Evolutionary conservation across 2,113 vertebrate genomes (phyloP).

Genomic region (Lucifuga dentata): DNA sequence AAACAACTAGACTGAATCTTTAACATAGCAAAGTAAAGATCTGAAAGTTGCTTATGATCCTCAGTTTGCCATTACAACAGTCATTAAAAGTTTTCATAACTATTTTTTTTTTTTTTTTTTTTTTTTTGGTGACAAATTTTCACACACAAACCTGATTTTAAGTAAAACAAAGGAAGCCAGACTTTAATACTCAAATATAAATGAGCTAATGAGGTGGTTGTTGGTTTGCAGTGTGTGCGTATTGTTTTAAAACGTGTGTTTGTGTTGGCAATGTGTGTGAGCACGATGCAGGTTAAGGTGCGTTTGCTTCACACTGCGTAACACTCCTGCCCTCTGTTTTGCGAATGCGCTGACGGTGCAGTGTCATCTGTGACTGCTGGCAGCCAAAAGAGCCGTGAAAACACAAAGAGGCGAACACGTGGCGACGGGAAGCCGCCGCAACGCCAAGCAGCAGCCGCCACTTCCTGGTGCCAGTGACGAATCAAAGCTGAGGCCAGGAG

Average conservation of each 20-base stretch:
- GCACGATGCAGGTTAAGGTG: conserved; percentile 36
- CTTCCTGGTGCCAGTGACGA: conserved; percentile 53
- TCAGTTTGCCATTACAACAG: too few relatives aligned
- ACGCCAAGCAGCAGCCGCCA: conserved; percentile 30
- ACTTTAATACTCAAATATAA: too few relatives aligned
- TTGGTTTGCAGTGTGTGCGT: not conserved
- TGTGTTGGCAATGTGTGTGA: conserved; percentile 23
- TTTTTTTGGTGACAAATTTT: too few relatives aligned
- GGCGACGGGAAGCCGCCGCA: conserved; percentile 22
- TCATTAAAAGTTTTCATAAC: too few relatives aligned
- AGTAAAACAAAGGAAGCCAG: too few relatives aligned
- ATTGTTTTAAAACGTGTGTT: too few relatives aligned
- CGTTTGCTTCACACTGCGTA: conserved; percentile 38
- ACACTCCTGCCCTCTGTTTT: conserved; percentile 52
- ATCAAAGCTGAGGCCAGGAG: conserved; percentile 70
- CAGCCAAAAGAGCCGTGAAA: conserved; percentile 49
- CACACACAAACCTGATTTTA: too few relatives aligned
- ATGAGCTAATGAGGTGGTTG: too few relatives aligned
- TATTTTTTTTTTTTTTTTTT: too few relatives aligned
- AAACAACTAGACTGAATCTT: too few relatives aligned
- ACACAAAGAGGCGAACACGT: conserved; percentile 7
- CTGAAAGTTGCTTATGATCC: too few relatives aligned
- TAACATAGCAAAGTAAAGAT: too few relatives aligned
- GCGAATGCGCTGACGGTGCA: conserved; percentile 64
- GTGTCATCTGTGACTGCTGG: conserved; percentile 41